Evolutionary conservation across 2,113 vertebrate species (phyloP).

Genomic region (Girardinichthys multiradiatus): DNA sequence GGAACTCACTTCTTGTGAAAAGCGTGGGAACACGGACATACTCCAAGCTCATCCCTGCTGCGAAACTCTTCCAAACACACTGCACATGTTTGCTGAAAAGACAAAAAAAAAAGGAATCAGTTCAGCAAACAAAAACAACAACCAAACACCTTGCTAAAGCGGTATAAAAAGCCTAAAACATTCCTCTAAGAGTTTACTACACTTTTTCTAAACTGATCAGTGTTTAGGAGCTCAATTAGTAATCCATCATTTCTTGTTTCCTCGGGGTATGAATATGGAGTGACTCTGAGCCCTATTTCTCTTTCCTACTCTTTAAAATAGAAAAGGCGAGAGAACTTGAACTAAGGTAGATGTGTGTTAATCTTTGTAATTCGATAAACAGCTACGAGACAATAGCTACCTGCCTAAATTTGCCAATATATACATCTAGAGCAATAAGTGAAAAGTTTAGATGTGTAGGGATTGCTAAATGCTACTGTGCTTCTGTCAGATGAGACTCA

Average conservation of each 20-base stretch:
- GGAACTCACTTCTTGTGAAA: constrained; percentile 83
- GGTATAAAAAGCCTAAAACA: neutral
- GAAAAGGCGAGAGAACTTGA: neutral
- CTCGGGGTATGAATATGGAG: neutral
- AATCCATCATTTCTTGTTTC: no score
- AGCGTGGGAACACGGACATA: constrained; percentile 82
- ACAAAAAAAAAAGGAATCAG: neutral
- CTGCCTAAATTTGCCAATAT: neutral
- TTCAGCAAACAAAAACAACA: neutral
- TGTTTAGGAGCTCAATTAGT: no score
- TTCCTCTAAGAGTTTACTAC: neutral
- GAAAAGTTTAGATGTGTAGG: neutral
- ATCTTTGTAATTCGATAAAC: neutral
- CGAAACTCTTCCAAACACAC: constrained; percentile 84
- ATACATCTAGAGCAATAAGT: neutral
- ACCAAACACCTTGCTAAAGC: no score
- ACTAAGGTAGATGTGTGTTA: neutral
- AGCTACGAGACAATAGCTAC: neutral
- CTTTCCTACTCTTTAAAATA: neutral
- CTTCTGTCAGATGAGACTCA: no score
- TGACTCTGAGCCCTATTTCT: neutral
- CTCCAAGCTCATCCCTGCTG: constrained; percentile 80
- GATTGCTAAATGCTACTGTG: no score
- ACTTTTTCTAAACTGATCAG: no score
- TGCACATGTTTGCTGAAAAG: constrained; percentile 80